Evolutionary conservation across 2,888 invertebrate species (phyloP), one percentile per base, ranked within the genome.

Genomic region (Meliscaeva auricollis): DNA sequence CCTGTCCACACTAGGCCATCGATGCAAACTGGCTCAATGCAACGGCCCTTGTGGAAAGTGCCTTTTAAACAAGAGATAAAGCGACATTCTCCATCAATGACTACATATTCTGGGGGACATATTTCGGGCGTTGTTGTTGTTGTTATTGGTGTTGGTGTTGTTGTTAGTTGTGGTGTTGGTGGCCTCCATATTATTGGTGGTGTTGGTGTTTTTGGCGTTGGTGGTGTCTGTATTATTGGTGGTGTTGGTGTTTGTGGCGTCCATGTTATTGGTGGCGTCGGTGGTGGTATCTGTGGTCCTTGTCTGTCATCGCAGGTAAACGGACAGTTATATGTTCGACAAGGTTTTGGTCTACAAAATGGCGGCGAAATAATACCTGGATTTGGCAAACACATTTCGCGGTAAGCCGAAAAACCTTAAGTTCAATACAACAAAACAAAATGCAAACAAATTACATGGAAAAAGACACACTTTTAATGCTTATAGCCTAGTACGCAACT

Each of bases 1-100:
- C 85, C 81, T 9, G 68, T 77, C 85, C 85, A 85, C 7, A 85
- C 85, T 13, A 77, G 54, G 17, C 81, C 81, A 46, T 77, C n/a
- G 1, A 30, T 2, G 30, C 85, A 85, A 7, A 77, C 72, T 6
- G 81, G 69, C 32, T 81, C 73, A 2, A 81, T 13, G n/a, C 85
- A 85, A 2, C 81, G 76, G 4, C 85, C 85, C 11, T 38, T 68
- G 8, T 77, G 15, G 1, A 50, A 35, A 13, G 41, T 38, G 32
- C 85, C 85, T 11, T 69, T 68, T 0, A 69, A n/a, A 13, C 85
- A 85, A 8, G 69, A 81, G 6, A 69, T 54, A 20, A 73, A 48
- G 0, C 81, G 81, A 48, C 85, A 85, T 13, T 35, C 13, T 8
- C 73, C 76, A 13, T 56, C 73, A 22, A 85, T 68, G 38, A 69